Evolutionary conservation across 2,888 invertebrate species (phyloP).

Genomic region (Sinhomidia bicolor): DNA sequence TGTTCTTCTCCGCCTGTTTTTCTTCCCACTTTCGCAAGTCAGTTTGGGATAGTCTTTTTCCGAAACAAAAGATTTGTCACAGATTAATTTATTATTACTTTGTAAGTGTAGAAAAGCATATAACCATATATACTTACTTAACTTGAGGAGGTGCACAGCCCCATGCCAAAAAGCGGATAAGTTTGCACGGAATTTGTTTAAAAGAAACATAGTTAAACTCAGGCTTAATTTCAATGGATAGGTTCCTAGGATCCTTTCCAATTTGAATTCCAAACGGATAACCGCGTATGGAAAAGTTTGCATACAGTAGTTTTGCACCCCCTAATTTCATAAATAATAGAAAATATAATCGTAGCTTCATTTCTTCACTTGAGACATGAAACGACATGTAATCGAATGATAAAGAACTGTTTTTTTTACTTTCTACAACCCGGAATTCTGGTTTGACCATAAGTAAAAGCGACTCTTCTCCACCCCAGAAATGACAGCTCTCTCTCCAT

Average conservation of each 20-base stretch:
- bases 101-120: neutral
- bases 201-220: conserved; percentile 88
- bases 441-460: conserved; percentile 88
- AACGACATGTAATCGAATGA: no score
- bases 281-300: conserved; percentile 92
- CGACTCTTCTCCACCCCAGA: conserved; percentile 92
- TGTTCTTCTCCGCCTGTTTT: conserved; percentile 92
- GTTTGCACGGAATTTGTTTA: conserved; percentile 86
- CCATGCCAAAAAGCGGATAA: conserved; percentile 89
- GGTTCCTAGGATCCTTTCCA: conserved; percentile 90
- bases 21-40: conserved; percentile 96
- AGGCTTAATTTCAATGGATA: conserved; percentile 88
- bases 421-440: conserved; percentile 83
- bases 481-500: conserved; percentile 93
- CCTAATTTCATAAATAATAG: no score
- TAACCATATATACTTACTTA: conserved; percentile 84
- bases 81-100: no score
- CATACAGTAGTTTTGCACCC: conserved; percentile 89
- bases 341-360: no score
- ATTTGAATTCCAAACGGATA: conserved; percentile 92
- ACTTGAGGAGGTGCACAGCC: conserved; percentile 89
- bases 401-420: conserved; percentile 81
- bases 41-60: conserved; percentile 88
- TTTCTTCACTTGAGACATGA: no score
- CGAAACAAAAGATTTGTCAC: no score